phyloP scores from a whole-genome alignment of 2,113 vertebrate genomes.

The Aspiorhynchus laticeps region DNA sequence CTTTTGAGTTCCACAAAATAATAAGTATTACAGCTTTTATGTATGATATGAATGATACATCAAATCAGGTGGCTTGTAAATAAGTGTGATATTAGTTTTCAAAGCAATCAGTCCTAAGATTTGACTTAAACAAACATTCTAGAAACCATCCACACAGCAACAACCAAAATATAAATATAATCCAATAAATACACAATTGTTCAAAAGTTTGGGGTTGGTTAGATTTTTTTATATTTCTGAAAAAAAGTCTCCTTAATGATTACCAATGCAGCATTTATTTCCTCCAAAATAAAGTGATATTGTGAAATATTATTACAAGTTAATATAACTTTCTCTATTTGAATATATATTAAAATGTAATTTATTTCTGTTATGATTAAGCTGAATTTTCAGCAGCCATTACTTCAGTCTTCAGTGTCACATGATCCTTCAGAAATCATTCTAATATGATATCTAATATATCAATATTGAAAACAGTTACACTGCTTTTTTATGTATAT shows the following conservation, averaged over 20 bases:
- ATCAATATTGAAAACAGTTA: no score
- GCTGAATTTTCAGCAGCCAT: background rate
- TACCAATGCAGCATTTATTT: no score
- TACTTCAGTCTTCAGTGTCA: no score
- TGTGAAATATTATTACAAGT: no score
- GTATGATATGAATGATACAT: background rate
- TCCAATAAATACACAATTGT: background rate
- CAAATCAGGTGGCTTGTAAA: background rate
- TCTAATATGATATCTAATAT: no score
- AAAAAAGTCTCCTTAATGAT: no score
- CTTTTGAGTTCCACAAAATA: background rate
- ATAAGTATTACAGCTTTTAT: background rate
- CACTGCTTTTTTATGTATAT: background rate
- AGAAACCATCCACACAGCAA: no score
- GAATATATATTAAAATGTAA: no score
- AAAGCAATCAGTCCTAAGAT: background rate
- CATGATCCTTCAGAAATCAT: no score
- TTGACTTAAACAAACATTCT: background rate
- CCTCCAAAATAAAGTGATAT: no score
- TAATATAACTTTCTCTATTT: no score
- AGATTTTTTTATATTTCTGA: background rate
- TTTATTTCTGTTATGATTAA: slow-evolving; percentile 31
- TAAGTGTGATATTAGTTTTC: background rate
- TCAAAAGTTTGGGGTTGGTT: background rate
- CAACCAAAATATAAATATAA: no score